phyloP scores from a whole-genome alignment of 2,888 invertebrate species.

The Drosophila anceps region DNA sequence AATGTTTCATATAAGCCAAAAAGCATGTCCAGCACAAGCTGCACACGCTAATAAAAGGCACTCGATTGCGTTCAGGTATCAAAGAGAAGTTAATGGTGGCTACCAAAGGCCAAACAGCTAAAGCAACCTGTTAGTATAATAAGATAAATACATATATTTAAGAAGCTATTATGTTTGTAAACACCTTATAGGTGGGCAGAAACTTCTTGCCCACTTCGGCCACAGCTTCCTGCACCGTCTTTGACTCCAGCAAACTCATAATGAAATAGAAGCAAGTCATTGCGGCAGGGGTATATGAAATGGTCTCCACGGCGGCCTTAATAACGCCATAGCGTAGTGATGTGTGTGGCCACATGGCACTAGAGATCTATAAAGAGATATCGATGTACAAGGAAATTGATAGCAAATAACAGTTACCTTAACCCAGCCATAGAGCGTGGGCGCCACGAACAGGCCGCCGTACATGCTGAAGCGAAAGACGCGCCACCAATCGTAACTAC shows the following conservation, averaged over 20 bases:
- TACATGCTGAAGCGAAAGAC: conserved; percentile 91
- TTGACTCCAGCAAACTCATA: conserved; percentile 91
- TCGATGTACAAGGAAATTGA: not conserved
- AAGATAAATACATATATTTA: not conserved
- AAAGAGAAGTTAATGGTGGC: conserved; percentile 91
- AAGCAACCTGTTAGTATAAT: conserved; percentile 87
- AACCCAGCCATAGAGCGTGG: conserved; percentile 92
- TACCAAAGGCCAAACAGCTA: conserved; percentile 90
- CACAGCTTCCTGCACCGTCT: conserved; percentile 87
- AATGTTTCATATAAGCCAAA: conserved; percentile 91
- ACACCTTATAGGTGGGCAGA: conserved; percentile 88
- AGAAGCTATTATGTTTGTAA: not conserved
- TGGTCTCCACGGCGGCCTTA: conserved; percentile 91
- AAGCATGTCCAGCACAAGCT: conserved; percentile 92
- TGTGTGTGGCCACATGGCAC: conserved; percentile 90
- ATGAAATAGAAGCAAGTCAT: conserved; percentile 92
- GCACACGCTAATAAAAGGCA: conserved; percentile 90
- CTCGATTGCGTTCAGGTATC: conserved; percentile 90
- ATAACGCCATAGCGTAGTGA: conserved; percentile 89
- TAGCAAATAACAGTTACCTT: conserved; percentile 86
- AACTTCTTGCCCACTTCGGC: conserved; percentile 91
- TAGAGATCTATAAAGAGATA: conserved; percentile 85
- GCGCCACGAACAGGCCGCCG: conserved; percentile 93
- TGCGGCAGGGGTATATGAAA: conserved; percentile 91
- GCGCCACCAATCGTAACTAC: conserved; percentile 89